Evolutionary conservation across 2,888 invertebrate species (phyloP), one percentile per base, ranked within the genome.

Genomic region (Vesta saturnalis): DNA sequence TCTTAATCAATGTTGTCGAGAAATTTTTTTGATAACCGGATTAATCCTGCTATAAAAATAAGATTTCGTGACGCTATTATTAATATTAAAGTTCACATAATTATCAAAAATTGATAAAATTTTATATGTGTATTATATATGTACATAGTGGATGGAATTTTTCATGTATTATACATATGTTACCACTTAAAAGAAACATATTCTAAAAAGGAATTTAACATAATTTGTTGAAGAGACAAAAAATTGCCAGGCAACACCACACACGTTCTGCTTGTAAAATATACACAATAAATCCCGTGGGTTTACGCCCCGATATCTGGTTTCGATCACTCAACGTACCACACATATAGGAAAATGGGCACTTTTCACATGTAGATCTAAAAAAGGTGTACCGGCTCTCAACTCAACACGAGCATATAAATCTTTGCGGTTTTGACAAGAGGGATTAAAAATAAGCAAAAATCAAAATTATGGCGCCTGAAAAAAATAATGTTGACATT

Each of bases 301-400:
- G 79, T 71, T 77, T 74, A 81, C 80, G 80, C 80, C 80, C 80
- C 79, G n/a, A 77, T 79, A 77, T 79, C 79, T 80, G 80, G 74
- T 80, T 80, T 79, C 76, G 76, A 77, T 80, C 80, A 77, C 73
- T 79, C 76, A 69, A 72, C 77, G 75, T 72, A 76, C 78, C 78
- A 77, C 79, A 78, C 78, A 77, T 46, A 68, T 64, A 57, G 68
- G 43, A 59, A 39, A 59, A 39, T 58, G 57, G n/a, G 8, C n/a
- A n/a, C 15, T 30, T 49, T 60, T 16, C 4, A 23, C 30, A 15
- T 46, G 47, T 47, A 60, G 18, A 16, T 14, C 16, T 35, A n/a
- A n/a, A n/a, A n/a, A n/a, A n/a, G n/a, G n/a, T n/a, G n/a, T n/a
- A n/a, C n/a, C n/a, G n/a, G n/a, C n/a, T n/a, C n/a, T n/a, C n/a